Conservation (phyloP, 1,140 invertebrate genomes). For the Anagrus nilaparvatae region DNA sequence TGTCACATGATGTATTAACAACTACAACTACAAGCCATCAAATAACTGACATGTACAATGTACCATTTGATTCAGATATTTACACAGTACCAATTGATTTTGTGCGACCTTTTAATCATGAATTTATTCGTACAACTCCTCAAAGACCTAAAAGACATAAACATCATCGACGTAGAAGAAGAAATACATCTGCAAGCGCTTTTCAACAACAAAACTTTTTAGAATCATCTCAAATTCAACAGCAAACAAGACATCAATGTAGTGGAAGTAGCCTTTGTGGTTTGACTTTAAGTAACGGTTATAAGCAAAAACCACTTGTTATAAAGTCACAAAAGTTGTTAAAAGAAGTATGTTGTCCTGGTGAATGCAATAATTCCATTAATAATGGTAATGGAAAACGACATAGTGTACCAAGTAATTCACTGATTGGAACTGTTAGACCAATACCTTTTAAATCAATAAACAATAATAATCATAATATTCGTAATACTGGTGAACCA, state of each 20-base stretch:
- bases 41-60: slow-evolving; percentile 63
- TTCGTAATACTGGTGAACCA: slow-evolving; percentile 49
- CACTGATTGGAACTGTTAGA: too few relatives aligned
- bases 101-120: slow-evolving; percentile 46
- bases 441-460: too few relatives aligned
- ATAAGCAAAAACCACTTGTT: slow-evolving; percentile 32
- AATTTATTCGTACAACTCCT: slow-evolving; percentile 32
- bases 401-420: slow-evolving; percentile 47
- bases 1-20: slow-evolving; percentile 67
- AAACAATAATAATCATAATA: slow-evolving; percentile 34
- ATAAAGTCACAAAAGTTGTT: slow-evolving; percentile 37
- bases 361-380: neutral
- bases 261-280: slow-evolving; percentile 11
- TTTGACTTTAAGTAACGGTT: too few relatives aligned
- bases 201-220: slow-evolving; percentile 42
- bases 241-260: slow-evolving; percentile 39
- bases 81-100: slow-evolving; percentile 76
- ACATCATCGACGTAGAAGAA: slow-evolving; percentile 49
- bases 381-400: slow-evolving; percentile 35
- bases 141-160: slow-evolving; percentile 47
- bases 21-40: slow-evolving; percentile 58
- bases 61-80: slow-evolving; percentile 75
- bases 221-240: slow-evolving; percentile 28
- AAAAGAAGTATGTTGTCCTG: slow-evolving; percentile 40
- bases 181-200: slow-evolving; percentile 46